Conservation (phyloP, 2,113 vertebrate species). For the Crotalus horridus region DNA sequence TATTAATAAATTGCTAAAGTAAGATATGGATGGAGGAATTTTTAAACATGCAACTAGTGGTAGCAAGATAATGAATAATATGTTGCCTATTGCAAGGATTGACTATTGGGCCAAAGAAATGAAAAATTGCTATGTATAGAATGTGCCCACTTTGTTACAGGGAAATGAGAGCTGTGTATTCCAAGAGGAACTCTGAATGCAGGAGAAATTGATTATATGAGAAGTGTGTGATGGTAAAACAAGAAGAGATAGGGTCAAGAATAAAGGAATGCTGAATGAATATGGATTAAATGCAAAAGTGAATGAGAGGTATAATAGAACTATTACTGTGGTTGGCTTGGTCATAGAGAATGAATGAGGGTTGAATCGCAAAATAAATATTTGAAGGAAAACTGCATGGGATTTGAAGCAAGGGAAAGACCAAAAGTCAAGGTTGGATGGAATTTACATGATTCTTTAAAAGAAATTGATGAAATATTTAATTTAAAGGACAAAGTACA, state of each 20-base stretch:
- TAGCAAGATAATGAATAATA: not conserved
- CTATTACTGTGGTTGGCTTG: not conserved
- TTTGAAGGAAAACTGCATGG: not conserved
- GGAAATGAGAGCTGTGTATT: not conserved
- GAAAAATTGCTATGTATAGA: not conserved
- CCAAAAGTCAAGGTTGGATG: not conserved
- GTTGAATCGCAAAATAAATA: not conserved
- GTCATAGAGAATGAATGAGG: not conserved
- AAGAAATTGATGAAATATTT: not conserved
- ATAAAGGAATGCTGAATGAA: not conserved
- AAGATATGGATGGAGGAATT: not conserved
- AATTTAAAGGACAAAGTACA: not conserved
- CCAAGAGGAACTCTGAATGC: not conserved
- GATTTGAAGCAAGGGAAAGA: not conserved
- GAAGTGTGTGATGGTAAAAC: not conserved
- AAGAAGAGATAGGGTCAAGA: not conserved
- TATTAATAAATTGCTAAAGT: not conserved
- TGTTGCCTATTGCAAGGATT: not conserved
- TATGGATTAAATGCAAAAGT: not conserved
- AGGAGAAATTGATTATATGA: not conserved
- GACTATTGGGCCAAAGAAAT: not conserved
- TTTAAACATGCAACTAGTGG: not conserved
- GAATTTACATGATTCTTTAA: not conserved
- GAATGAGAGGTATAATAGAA: not conserved
- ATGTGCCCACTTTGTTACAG: not conserved